A percentile compares a stretch with the other conserved stretches of the same genome.
These are phyloP conservation scores for Montipora capricornis DNA, from an alignment of 64 coral and sea anemone species.

Conservation along the genomic window DNA sequence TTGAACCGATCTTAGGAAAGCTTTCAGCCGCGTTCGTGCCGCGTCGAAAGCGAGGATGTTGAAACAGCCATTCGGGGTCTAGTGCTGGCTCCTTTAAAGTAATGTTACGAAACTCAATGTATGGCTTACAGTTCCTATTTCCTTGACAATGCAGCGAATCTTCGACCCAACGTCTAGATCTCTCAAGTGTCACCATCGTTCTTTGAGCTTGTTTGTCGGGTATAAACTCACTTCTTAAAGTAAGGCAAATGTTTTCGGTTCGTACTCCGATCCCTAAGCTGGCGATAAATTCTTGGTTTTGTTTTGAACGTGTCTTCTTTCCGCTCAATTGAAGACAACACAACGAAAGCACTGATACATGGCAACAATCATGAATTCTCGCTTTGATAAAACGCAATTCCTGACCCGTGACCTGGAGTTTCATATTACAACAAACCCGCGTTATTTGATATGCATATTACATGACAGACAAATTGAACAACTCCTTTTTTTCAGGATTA, in stretches of 20 bases:
- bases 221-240: not conserved
- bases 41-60: constrained; percentile 26
- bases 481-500: too few species aligned
- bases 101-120: constrained; percentile 34
- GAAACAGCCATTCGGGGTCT: constrained; percentile 20
- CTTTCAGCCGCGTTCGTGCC: not conserved
- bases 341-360: constrained; percentile 22
- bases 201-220: too few species aligned
- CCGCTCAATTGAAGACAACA: not conserved
- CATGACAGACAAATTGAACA: constrained; percentile 8
- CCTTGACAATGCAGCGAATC: not conserved
- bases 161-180: not conserved
- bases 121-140: not conserved
- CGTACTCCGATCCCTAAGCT: not conserved
- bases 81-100: constrained; percentile 38
- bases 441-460: not conserved
- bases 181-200: constrained; percentile 14
- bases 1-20: not conserved
- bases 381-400: not conserved
- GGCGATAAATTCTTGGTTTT: not conserved
- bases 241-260: not conserved
- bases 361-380: constrained; percentile 23
- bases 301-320: not conserved
- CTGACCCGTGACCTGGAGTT: not conserved
- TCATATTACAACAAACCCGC: not conserved